Base-by-base conservation (phyloP, 2,797 vertebrate genomes). In the Ambastaia sidthimunki region DNA sequence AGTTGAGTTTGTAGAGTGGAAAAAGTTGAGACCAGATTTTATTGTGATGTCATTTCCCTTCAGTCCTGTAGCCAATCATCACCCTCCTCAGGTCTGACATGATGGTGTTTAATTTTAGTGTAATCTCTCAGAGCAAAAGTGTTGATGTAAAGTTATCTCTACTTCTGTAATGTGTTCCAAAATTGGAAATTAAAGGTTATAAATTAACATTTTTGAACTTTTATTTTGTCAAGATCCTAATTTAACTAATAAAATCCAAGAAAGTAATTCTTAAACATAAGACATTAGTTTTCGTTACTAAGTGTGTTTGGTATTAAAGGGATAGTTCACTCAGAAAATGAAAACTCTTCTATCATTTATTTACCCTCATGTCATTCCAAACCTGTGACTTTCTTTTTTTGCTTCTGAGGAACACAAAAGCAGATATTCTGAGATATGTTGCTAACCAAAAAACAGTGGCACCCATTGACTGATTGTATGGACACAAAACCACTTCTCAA, bases 21-120 rank as follows among this genome's bases (percentile, higher is more conserved):
- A 21, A 48, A 68, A 13, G 23, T 28, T 0, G 11, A 50, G 16
- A 28, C 23, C 55, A 48, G 41, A 44, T 44, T 44, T 44, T 7
- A 11, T 44, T 44, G 55, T 9, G 23, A 73, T 48, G 71, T 63
- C 6, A 74, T 74, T 75, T 55, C 47, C 48, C 54, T 28, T 59
- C 21, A 23, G 12, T 12, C 21, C 54, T 59, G 57, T 0, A 65
- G 28, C 11, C 12, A 66, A 54, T 66, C 74, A 55, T 4, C 54
- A 18, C 3, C 50, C 52, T 21, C 16, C 50, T 57, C 63, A 44
- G 65, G 52, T 60, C 12, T 69, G 52, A 21, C 54, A 59, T 23
- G 37, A 55, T 28, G 11, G 52, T 47, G 16, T 28, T 19, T 57
- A 47, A 5, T 13, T 12, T 50, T 21, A 60, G 25, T 70, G 21